Evolutionary conservation across 2,113 vertebrate genomes (phyloP).

Genomic region (Lampris megalopsis): DNA sequence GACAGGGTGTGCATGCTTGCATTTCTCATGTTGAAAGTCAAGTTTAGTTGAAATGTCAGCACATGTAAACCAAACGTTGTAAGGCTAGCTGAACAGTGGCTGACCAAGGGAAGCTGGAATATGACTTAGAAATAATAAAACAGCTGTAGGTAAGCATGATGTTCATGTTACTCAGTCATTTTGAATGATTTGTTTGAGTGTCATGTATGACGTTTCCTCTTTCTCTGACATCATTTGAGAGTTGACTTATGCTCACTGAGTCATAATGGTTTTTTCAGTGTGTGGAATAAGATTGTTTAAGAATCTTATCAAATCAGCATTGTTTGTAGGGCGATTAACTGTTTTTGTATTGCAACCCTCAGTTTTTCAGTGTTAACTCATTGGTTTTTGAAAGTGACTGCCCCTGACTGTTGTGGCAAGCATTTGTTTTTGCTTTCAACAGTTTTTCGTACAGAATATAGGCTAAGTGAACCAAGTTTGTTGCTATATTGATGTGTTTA

Average conservation of each 20-base stretch:
- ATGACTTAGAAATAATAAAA: background rate
- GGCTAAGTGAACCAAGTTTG: background rate
- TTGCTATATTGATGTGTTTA: background rate
- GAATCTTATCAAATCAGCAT: background rate
- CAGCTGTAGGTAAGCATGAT: background rate
- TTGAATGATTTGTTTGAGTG: slow-evolving; percentile 7
- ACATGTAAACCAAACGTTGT: no score
- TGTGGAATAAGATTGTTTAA: background rate
- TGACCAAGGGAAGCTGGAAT: background rate
- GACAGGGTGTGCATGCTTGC: background rate
- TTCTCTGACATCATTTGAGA: background rate
- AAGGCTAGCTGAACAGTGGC: no score
- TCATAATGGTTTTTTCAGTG: background rate
- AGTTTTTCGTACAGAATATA: background rate
- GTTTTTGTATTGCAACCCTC: background rate
- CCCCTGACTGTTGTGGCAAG: no score
- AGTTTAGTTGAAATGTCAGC: no score
- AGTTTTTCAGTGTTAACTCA: background rate
- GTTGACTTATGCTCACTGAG: background rate
- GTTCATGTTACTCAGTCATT: background rate
- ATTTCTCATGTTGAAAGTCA: no score
- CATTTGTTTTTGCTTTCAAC: background rate
- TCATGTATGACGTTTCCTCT: background rate
- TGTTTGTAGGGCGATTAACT: background rate
- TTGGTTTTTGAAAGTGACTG: background rate